phyloP scores from a whole-genome alignment of 2,888 invertebrate genomes.

The Trissolcus brochymenae region DNA sequence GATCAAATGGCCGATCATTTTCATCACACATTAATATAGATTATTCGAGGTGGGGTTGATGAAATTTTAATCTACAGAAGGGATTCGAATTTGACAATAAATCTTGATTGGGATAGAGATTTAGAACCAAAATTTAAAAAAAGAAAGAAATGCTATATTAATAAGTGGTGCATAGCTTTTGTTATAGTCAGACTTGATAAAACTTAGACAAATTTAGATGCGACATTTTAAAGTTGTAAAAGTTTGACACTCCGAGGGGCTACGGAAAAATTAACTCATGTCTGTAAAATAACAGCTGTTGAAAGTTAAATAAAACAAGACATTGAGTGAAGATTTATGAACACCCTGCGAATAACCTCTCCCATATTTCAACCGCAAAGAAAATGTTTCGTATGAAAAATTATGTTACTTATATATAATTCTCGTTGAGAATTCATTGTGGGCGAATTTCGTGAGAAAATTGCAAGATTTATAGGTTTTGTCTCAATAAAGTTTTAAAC shows the following conservation, averaged over 20 bases:
- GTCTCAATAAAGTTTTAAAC: too few species aligned
- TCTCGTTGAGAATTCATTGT: constrained; percentile 31
- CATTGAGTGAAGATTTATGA: constrained; percentile 17
- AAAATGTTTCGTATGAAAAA: constrained; percentile 23
- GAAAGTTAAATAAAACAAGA: constrained; percentile 15
- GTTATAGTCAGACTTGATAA: too few species aligned
- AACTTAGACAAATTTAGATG: too few species aligned
- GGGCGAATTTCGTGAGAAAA: constrained; percentile 21
- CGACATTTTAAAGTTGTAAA: not conserved
- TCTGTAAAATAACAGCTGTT: constrained; percentile 11
- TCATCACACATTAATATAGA: constrained; percentile 12
- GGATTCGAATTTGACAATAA: too few species aligned
- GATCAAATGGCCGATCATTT: constrained; percentile 21
- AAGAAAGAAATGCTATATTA: too few species aligned
- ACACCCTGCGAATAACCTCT: constrained; percentile 14
- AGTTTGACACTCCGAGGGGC: not conserved
- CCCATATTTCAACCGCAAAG: constrained; percentile 18
- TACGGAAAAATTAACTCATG: not conserved
- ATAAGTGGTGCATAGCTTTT: too few species aligned
- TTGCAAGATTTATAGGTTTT: constrained; percentile 22
- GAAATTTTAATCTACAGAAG: constrained; percentile 1
- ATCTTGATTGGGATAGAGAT: too few species aligned
- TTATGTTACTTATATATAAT: constrained; percentile 22
- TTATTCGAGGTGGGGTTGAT: not conserved
- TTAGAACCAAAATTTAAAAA: too few species aligned